Evolutionary conservation across 2,113 vertebrate species (phyloP).

Genomic region (Centropus bengalensis): DNA sequence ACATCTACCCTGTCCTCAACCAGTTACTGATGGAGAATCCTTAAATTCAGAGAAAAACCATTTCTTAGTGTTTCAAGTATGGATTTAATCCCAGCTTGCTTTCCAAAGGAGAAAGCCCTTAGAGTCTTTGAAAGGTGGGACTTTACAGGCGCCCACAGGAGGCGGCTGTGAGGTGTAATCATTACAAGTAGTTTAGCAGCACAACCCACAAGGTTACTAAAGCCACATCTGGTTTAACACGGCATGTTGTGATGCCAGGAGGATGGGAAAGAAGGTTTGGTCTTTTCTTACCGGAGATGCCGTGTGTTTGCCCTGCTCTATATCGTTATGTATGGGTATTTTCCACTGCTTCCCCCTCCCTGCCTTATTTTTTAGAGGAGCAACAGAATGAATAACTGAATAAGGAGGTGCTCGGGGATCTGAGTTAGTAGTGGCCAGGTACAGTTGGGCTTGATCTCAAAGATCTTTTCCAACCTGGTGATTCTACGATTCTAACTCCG

Average conservation of each 20-base stretch:
- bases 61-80: neutral
- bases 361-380: neutral
- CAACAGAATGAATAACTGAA: neutral
- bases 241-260: accelerated
- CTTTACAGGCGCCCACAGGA: neutral
- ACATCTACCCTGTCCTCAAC: neutral
- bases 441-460: too few relatives aligned
- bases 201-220: neutral
- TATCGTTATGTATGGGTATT: neutral
- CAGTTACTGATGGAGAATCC: neutral
- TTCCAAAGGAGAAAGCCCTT: neutral
- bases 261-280: neutral
- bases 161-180: neutral
- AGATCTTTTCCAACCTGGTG: too few relatives aligned
- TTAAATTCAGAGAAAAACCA: neutral
- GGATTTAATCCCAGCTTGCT: neutral
- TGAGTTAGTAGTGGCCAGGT: too few relatives aligned
- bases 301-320: accelerated
- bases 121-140: neutral
- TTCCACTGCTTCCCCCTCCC: too few relatives aligned
- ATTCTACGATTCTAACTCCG: neutral
- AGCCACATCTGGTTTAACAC: neutral
- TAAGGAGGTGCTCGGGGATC: too few relatives aligned
- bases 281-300: too few relatives aligned
- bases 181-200: neutral